Conservation (phyloP, 2,113 vertebrate species). For the Budorcas taxicolor region DNA sequence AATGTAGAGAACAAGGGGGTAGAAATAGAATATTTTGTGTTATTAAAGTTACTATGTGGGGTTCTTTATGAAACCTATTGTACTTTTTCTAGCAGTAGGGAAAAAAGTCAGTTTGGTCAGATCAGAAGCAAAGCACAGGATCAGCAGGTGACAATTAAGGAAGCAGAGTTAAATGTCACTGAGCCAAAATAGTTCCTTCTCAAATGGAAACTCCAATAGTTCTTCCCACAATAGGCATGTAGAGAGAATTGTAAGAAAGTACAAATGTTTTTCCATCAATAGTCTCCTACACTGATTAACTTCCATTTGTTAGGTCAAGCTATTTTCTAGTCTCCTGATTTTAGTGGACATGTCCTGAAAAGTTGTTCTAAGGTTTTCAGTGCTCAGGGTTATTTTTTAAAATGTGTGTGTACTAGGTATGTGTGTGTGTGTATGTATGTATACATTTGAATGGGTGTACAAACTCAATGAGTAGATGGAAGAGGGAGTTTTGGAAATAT, state of each 20-base stretch:
- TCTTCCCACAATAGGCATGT: not conserved
- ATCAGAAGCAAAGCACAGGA: slow-evolving; percentile 32
- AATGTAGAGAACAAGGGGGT: not conserved
- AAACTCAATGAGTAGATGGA: not conserved
- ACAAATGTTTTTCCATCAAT: slow-evolving; percentile 22
- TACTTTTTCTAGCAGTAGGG: not conserved
- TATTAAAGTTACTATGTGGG: not conserved
- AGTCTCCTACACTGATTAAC: not conserved
- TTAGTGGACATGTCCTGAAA: not conserved
- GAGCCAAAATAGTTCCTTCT: slow-evolving; percentile 45
- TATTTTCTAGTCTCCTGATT: not conserved
- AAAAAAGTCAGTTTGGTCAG: slow-evolving; percentile 40
- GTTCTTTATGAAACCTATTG: not conserved
- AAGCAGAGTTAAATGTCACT: slow-evolving; percentile 51
- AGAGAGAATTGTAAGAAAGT: slow-evolving; percentile 18
- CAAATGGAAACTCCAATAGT: slow-evolving; percentile 31
- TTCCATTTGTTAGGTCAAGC: slow-evolving; percentile 12
- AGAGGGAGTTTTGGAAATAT: not conserved
- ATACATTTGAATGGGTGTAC: not conserved
- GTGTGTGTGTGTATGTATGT: not conserved
- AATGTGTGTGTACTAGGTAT: not conserved
- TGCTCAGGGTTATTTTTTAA: not conserved
- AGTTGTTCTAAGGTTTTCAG: not conserved
- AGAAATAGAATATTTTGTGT: not conserved
- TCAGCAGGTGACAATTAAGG: slow-evolving; percentile 51